Evolutionary conservation across 2,113 vertebrate species (phyloP), one percentile per base, ranked within the genome.

Genomic region (Castor canadensis): DNA sequence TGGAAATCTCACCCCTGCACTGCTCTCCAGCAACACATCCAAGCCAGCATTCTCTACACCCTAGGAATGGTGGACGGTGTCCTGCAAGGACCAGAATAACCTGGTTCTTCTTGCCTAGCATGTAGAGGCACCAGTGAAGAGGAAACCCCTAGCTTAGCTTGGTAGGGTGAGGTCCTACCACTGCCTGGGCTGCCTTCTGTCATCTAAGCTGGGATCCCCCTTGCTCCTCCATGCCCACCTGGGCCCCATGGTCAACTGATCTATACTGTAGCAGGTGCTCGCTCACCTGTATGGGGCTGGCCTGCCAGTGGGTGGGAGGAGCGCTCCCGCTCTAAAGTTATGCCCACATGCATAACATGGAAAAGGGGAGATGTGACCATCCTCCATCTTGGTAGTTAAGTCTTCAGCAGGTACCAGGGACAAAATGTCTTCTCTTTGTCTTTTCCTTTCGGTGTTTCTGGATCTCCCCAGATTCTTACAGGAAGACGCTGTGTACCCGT

Each of bases 151-250:
- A 17, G 24, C 32, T 60, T n/a, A 10, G 17, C 7, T 17, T 6
- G 9, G 40, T 6, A 40, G 75, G n/a, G 32, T 8, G 9, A 64
- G 52, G 13, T 45, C 9, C 56, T 20, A 2, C 26, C 6, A 6
- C 40, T 64, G 40, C 22, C n/a, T 20, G 35, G 52, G 24, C 1
- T 4, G 24, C 77, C 13, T 22, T 45, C 24, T 19, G n/a, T 49
- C 1, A 0, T 35, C 56, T 75, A 30, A 9, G 8, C 0, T 2
- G 40, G 40, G 5, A 12, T 76, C 24, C 20, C 4, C 26, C 10
- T 24, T 28, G 9, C 67, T 43, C 22, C 77, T 45, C 82, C 13
- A 1, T 0, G 16, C 38, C 58, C 16, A 30, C 69, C 54, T 35
- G 28, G 8, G 52, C 35, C 60, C 17, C 1, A 1, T 6, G 47